Conservation (phyloP, 1,140 invertebrate species). For the Telenomus remus region DNA sequence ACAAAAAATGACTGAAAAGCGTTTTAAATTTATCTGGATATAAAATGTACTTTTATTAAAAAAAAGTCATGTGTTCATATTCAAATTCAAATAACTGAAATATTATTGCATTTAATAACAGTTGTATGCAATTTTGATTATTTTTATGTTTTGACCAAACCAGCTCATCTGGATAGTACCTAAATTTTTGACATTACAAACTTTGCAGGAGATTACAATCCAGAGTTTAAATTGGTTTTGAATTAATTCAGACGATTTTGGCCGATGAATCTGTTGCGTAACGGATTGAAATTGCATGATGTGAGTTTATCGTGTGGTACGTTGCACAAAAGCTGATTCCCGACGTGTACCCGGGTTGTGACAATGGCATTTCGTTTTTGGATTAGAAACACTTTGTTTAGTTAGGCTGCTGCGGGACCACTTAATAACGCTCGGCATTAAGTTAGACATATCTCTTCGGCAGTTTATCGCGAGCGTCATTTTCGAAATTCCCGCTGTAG, state of each 20-base stretch:
- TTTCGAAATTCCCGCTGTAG: constrained; percentile 25
- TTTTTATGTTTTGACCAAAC: too few species aligned
- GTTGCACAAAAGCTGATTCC: constrained; percentile 3
- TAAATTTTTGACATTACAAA: neutral
- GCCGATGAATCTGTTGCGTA: neutral
- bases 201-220: neutral
- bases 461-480: constrained; percentile 34
- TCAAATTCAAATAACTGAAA: too few species aligned
- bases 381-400: constrained; percentile 15
- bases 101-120: too few species aligned
- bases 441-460: constrained; percentile 18
- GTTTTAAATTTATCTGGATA: too few species aligned
- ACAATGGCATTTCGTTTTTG: constrained; percentile 31
- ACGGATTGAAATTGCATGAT: constrained; percentile 15
- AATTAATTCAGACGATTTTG: constrained; percentile 10
- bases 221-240: neutral
- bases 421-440: constrained; percentile 36
- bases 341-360: neutral
- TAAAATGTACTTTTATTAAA: too few species aligned
- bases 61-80: too few species aligned
- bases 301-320: constrained; percentile 15
- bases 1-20: too few species aligned
- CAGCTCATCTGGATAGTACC: too few species aligned
- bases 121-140: too few species aligned
- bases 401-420: constrained; percentile 21